Conservation (phyloP, 2,113 vertebrate genomes). For the Misgurnus mizolepis region DNA sequence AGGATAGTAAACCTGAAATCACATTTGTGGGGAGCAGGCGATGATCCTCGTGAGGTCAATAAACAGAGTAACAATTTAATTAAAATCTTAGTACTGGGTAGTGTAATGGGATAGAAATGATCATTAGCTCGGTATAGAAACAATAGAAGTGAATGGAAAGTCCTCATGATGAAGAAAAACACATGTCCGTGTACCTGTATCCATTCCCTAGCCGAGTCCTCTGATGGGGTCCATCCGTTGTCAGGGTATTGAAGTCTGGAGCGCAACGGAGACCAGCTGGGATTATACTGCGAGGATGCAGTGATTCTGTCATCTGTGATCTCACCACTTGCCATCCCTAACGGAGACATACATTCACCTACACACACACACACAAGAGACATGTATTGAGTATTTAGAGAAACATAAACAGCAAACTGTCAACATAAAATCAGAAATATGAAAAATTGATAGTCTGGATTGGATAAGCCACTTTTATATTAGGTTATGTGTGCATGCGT, state of each 20-base stretch:
- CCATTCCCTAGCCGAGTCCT: constrained; percentile 88
- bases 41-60: not conserved
- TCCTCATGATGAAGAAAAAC: not conserved
- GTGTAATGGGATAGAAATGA: too few species aligned
- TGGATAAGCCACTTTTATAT: not conserved
- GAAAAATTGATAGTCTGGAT: too few species aligned
- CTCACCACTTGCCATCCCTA: constrained; percentile 94
- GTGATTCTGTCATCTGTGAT: constrained; percentile 87
- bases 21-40: too few species aligned
- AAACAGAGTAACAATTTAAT: not conserved
- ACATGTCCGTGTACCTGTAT: constrained; percentile 82
- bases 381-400: not conserved
- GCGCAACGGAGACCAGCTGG: constrained; percentile 91
- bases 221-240: constrained; percentile 95
- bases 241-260: constrained; percentile 91
- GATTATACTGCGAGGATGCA: constrained; percentile 92
- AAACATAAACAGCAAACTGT: not conserved
- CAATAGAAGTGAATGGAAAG: too few species aligned
- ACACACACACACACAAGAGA: constrained; percentile 20
- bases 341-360: constrained; percentile 84
- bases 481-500: too few species aligned
- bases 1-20: too few species aligned
- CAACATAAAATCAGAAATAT: not conserved
- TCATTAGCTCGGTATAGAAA: too few species aligned
- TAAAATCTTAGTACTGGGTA: too few species aligned